A percentile compares a stretch with the other conserved stretches of the same genome.
phyloP scores from a whole-genome alignment of 2,797 vertebrate species.

The Microtus obscurus region DNA sequence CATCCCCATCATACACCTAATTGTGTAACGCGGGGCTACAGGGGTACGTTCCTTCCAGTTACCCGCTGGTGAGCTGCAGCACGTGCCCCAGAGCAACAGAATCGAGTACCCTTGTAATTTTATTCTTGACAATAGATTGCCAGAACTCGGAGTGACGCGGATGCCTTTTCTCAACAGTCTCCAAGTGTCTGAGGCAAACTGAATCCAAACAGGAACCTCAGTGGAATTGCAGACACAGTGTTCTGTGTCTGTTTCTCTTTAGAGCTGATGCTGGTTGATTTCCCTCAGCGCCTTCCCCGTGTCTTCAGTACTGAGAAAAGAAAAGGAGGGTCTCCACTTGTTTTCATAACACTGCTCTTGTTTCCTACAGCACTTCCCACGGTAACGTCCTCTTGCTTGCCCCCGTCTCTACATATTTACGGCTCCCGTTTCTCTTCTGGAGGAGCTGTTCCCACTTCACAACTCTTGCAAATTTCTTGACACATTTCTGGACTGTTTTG shows the following conservation, averaged over 20 bases:
- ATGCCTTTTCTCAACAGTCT: neutral
- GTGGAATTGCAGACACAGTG: neutral
- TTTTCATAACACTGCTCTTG: slow-evolving; percentile 31
- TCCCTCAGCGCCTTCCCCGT: neutral
- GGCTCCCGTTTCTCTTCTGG: neutral
- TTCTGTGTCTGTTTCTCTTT: neutral
- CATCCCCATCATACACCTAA: neutral
- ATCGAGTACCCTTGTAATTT: slow-evolving; percentile 41
- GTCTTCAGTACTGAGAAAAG: slow-evolving; percentile 22
- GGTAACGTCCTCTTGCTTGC: neutral
- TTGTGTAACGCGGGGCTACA: slow-evolving; percentile 7
- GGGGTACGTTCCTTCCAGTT: slow-evolving; percentile 13
- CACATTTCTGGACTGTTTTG: slow-evolving; percentile 67
- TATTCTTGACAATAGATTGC: slow-evolving; percentile 32
- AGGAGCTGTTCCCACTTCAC: slow-evolving; percentile 29
- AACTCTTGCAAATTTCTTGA: slow-evolving; percentile 58
- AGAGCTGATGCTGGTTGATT: neutral
- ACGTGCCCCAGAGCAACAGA: slow-evolving; percentile 5
- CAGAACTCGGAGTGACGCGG: neutral
- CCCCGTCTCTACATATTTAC: neutral
- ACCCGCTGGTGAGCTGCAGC: slow-evolving; percentile 45
- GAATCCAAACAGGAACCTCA: neutral
- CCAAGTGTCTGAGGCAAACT: neutral
- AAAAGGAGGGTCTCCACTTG: slow-evolving; percentile 29
- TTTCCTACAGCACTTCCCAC: slow-evolving; percentile 40